Evolutionary conservation across 2,797 vertebrate species (phyloP).

Genomic region (Pantherophis vulpinus): DNA sequence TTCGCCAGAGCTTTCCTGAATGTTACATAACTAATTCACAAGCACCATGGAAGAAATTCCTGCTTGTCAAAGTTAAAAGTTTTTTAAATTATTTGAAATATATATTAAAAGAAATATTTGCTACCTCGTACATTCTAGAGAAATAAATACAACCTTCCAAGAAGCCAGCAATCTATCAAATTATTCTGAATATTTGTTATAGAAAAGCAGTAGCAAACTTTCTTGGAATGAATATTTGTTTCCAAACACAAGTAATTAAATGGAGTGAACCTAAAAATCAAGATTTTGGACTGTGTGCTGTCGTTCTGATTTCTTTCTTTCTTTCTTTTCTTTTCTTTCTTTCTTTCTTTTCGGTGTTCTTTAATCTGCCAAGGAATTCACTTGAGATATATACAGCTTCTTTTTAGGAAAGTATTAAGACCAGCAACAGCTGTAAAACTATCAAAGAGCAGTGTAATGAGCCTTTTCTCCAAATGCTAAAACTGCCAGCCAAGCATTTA

Average conservation of each 20-base stretch:
- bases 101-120: not conserved
- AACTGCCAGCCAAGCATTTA: conserved; percentile 10
- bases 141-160: not conserved
- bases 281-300: not conserved
- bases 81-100: not conserved
- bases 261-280: not conserved
- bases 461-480: not conserved
- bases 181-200: not conserved
- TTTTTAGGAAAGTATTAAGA: not conserved
- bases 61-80: not conserved
- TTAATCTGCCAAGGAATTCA: not conserved
- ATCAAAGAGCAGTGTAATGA: not conserved
- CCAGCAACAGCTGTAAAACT: not conserved
- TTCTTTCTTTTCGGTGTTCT: not conserved
- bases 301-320: not conserved
- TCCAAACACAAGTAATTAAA: not conserved
- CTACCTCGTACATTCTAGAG: not conserved
- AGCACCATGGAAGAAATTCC: not conserved
- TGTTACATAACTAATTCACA: not conserved
- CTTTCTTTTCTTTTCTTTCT: not conserved
- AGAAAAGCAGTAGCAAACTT: not conserved
- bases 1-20: not conserved
- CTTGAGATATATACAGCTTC: not conserved
- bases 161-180: not conserved
- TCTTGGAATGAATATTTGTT: not conserved